These are phyloP conservation scores for Nasonia longicornis DNA, from an alignment of 1,140 invertebrate genomes.

Conservation along the genomic window DNA sequence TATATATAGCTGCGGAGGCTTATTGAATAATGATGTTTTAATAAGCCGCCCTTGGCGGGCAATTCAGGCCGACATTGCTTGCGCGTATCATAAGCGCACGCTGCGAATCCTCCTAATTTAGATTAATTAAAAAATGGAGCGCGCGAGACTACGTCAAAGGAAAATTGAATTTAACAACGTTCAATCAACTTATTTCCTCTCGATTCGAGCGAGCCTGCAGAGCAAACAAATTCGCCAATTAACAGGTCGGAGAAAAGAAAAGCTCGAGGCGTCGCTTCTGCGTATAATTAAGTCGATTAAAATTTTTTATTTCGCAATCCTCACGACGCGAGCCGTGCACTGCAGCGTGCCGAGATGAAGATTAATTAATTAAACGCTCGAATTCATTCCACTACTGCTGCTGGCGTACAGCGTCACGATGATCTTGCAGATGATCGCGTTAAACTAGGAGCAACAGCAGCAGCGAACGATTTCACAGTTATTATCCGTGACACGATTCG, in stretches of 20 bases:
- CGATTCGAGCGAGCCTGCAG: neutral
- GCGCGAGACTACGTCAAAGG: neutral
- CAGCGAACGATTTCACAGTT: neutral
- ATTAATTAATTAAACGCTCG: slow-evolving; percentile 1
- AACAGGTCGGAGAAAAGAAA: neutral
- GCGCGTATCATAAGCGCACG: neutral
- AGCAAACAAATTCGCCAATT: neutral
- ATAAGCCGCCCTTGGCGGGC: neutral
- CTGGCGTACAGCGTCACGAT: neutral
- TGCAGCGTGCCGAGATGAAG: neutral
- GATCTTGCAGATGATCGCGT: neutral
- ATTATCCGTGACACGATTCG: neutral
- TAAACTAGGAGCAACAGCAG: no score
- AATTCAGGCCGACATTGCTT: neutral
- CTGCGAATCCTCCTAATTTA: neutral
- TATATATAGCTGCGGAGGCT: neutral
- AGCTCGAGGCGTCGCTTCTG: neutral
- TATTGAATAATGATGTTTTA: slow-evolving; percentile 9
- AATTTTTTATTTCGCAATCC: slow-evolving; percentile 11
- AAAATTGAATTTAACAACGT: neutral
- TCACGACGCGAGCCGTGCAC: neutral
- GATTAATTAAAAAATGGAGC: slow-evolving; percentile 1
- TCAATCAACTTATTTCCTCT: neutral
- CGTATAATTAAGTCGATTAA: slow-evolving; percentile 17
- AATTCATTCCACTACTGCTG: neutral